Evolutionary conservation across 2,888 invertebrate species (phyloP), one percentile per base, ranked within the genome.

Genomic region (Sarcophaga caerulescens): DNA sequence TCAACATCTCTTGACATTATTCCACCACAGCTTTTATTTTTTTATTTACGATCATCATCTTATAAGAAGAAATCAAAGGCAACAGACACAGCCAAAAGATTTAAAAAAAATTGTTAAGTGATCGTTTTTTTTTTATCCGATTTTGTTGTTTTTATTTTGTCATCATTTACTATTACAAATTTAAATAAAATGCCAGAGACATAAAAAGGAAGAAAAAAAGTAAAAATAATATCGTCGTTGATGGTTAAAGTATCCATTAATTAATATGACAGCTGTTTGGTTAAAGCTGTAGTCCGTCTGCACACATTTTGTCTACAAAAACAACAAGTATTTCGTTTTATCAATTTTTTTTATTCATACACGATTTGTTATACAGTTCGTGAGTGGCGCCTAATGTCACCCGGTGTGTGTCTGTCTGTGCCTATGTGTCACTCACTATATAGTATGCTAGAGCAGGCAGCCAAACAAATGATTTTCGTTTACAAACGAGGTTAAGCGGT

Each of bases 261-360:
- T 77, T 81, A 85, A 77, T 62, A 66, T 57, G 77, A 77, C 85
- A 85, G 85, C 81, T 85, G 85, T 81, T 77, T 25, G 52, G 45
- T 66, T 74, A 59, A 45, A 12, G 12, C 52, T 12, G 35, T 80
- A 25, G 76, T 47, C 69, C 59, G 76, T 47, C 69, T 70, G 62
- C 45, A n/a, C 45, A 70, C 23, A 65, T 79, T 65, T 75, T 47
- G 25, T 65, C 59, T 63, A 76, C 14, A 35, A 19, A 73, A 66
- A 69, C 23, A 65, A 59, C 52, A 60, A 85, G 59, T 63, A 73
- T 19, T 12, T 25, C 1, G 35, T 68, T 77, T 52, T 52, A 17
- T 52, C 11, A 0, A 6, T 47, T 14, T 8, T 6, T 35, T 35
- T 35, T 35, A 6, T 35, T 35, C 35, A 35, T 8, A 35, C 10